Conservation (phyloP, 2,797 vertebrate species). For the Hydrophis major region DNA sequence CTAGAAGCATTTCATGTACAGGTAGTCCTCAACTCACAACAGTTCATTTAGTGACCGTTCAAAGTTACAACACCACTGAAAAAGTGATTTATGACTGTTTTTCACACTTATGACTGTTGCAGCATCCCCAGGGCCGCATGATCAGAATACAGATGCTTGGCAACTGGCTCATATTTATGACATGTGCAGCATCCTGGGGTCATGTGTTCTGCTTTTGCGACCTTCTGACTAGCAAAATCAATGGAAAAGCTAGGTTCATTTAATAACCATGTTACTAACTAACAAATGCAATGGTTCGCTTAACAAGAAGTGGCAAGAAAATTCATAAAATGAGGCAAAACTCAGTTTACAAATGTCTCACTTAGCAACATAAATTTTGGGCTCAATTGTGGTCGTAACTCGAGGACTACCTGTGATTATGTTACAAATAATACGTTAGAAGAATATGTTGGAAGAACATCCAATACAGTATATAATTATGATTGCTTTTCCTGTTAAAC, state of each 20-base stretch:
- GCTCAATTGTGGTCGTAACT: not conserved
- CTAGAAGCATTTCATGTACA: not conserved
- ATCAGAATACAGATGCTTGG: not conserved
- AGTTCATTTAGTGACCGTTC: not conserved
- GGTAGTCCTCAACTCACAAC: not conserved
- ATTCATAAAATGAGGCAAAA: not conserved
- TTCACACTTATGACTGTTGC: not conserved
- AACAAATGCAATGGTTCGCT: not conserved
- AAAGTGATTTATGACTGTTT: not conserved
- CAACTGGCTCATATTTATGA: not conserved
- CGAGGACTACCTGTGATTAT: not conserved
- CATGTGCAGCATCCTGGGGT: not conserved
- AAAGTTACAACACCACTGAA: not conserved
- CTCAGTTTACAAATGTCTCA: not conserved
- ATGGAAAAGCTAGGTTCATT: not conserved
- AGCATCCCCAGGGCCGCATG: not conserved
- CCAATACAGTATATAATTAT: not conserved
- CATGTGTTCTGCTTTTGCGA: not conserved
- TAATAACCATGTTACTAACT: not conserved
- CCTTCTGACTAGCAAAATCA: not conserved
- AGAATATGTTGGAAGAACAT: not conserved
- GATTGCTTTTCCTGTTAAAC: not conserved
- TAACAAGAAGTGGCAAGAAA: not conserved
- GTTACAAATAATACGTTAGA: not conserved
- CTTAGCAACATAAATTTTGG: not conserved